Evolutionary conservation across 2,888 invertebrate species (phyloP).

Genomic region (Aspidiotus rigidus): DNA sequence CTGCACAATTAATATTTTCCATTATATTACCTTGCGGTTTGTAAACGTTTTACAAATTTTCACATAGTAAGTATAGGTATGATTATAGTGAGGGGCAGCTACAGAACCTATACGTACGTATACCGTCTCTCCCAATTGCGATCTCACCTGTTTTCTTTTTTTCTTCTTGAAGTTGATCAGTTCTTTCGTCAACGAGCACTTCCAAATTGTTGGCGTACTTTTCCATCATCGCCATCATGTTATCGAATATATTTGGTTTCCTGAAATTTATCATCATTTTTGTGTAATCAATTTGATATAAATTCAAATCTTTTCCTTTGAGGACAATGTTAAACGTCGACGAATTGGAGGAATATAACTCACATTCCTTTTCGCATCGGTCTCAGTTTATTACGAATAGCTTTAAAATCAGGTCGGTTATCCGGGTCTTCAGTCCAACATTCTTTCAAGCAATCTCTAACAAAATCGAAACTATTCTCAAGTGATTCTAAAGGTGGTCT

Average conservation of each 20-base stretch:
- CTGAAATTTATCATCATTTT: constrained; percentile 45
- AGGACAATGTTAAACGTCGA: not conserved
- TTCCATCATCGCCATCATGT: constrained; percentile 97
- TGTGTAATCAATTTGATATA: not conserved
- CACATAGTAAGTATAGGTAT: too few relatives aligned
- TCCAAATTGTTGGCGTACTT: constrained; percentile 93
- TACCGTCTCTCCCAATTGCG: not conserved
- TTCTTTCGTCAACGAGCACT: constrained; percentile 83
- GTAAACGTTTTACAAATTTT: too few relatives aligned
- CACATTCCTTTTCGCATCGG: constrained; percentile 82
- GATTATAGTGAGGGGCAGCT: too few relatives aligned
- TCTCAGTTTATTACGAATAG: constrained; percentile 64
- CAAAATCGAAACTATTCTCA: constrained; percentile 74
- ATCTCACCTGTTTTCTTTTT: constrained; percentile 81
- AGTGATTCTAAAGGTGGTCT: constrained; percentile 72
- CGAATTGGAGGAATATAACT: constrained; percentile 43
- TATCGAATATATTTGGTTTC: constrained; percentile 93
- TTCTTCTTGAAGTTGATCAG: constrained; percentile 86
- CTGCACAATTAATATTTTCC: too few relatives aligned
- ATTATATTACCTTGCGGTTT: too few relatives aligned
- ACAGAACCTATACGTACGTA: too few relatives aligned
- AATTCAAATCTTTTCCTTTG: not conserved
- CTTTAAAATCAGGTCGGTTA: constrained; percentile 73
- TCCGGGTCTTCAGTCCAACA: constrained; percentile 79
- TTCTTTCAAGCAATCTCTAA: constrained; percentile 71